Conservation (phyloP, 1,140 invertebrate species). For the Drosophila lacteicornis region DNA sequence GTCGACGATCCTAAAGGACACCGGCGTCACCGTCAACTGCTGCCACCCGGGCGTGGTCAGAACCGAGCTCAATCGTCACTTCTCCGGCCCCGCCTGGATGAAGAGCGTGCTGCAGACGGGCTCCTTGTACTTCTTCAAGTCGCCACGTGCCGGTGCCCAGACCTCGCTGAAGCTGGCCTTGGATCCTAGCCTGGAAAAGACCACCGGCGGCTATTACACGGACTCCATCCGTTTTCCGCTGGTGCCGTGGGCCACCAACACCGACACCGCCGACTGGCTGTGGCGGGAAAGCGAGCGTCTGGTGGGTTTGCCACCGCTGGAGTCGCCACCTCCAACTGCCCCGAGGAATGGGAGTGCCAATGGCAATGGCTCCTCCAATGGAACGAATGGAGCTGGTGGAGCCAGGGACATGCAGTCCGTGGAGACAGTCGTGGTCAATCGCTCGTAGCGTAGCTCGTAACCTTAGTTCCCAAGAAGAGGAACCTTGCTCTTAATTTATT, state of each 20-base stretch:
- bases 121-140: conserved; percentile 86
- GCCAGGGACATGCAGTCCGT: conserved; percentile 37
- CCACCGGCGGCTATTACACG: conserved; percentile 87
- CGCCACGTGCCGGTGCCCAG: conserved; percentile 90
- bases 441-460: conserved; percentile 26
- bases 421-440: conserved; percentile 64
- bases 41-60: conserved; percentile 90
- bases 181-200: conserved; percentile 89
- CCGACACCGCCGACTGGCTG: conserved; percentile 88
- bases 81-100: conserved; percentile 53
- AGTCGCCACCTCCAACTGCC: background rate
- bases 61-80: conserved; percentile 91
- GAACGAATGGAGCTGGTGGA: background rate
- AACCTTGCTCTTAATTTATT: conserved; percentile 24
- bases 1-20: conserved; percentile 86
- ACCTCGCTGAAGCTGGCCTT: conserved; percentile 92
- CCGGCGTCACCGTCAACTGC: conserved; percentile 88
- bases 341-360: conserved; percentile 8
- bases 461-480: conserved; percentile 4
- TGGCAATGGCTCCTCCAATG: conserved; percentile 29
- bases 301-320: conserved; percentile 67
- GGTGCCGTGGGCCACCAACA: conserved; percentile 80
- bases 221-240: conserved; percentile 86
- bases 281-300: conserved; percentile 87
- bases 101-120: conserved; percentile 51